These are phyloP conservation scores for Napeogenes inachia DNA, from an alignment of 2,888 invertebrate genomes.

Conservation along the genomic window DNA sequence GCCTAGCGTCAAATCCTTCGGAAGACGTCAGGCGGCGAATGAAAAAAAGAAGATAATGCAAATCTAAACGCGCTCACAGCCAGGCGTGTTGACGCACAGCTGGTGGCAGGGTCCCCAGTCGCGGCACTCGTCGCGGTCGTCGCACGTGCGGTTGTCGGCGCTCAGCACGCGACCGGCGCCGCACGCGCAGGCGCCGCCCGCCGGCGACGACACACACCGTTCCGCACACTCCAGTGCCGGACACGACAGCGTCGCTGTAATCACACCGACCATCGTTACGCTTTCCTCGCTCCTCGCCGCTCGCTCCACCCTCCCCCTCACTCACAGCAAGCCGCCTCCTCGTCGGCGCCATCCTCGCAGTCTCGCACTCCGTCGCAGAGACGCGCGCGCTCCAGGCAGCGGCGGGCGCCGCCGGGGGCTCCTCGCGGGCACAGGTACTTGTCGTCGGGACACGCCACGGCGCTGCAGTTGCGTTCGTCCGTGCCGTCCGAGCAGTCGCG, in stretches of 20 bases:
- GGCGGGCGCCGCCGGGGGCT: conserved; percentile 82
- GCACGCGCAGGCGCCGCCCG: conserved; percentile 94
- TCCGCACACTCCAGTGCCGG: conserved; percentile 91
- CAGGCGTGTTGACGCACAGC: conserved; percentile 91
- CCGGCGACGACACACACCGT: conserved; percentile 92
- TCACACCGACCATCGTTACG: conserved; percentile 16
- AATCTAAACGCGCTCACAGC: conserved; percentile 59
- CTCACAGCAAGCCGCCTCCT: conserved; percentile 92
- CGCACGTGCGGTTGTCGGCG: conserved; percentile 89
- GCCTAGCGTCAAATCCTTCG: too few relatives aligned
- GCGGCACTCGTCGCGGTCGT: conserved; percentile 93
- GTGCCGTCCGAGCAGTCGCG: conserved; percentile 95
- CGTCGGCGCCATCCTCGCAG: conserved; percentile 94
- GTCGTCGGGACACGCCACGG: conserved; percentile 91
- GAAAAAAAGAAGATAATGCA: background rate
- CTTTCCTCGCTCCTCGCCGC: background rate
- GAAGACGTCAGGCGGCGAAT: too few relatives aligned
- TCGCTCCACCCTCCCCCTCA: conserved; percentile 34
- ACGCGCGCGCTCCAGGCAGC: conserved; percentile 92
- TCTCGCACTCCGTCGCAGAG: conserved; percentile 94
- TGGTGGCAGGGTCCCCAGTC: conserved; percentile 98
- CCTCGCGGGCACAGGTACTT: conserved; percentile 92
- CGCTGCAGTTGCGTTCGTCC: conserved; percentile 92
- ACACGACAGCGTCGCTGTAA: conserved; percentile 87
- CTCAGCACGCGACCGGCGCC: conserved; percentile 90